phyloP scores from a whole-genome alignment of 2,888 invertebrate species.

The Micropterix aruncella region DNA sequence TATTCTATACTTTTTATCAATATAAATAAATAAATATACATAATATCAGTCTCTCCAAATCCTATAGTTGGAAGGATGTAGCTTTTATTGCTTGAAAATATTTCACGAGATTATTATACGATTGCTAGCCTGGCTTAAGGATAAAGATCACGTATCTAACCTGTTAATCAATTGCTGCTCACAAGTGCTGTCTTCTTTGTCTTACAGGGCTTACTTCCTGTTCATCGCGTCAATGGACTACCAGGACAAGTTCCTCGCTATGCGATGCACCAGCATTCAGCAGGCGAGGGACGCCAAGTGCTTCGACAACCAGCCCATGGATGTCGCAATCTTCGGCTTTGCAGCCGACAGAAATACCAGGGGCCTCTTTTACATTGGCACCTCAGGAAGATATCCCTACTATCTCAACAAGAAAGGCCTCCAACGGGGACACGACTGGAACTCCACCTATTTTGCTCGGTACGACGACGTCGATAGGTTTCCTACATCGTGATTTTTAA shows the following conservation, averaged over 20 bases:
- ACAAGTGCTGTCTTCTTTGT: too few species aligned
- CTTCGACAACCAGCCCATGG: background rate
- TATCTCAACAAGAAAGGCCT: background rate
- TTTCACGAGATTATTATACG: too few species aligned
- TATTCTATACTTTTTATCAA: too few species aligned
- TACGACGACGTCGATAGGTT: background rate
- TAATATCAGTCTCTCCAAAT: too few species aligned
- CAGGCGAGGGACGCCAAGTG: background rate
- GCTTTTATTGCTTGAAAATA: too few species aligned
- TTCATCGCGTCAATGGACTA: background rate
- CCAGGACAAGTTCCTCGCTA: background rate
- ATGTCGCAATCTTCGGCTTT: background rate
- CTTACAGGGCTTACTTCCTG: background rate
- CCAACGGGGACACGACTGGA: background rate
- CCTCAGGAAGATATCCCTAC: background rate
- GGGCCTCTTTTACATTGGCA: background rate
- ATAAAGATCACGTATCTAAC: too few species aligned
- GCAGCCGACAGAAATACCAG: background rate
- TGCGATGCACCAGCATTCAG: background rate
- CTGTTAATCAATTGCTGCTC: too few species aligned
- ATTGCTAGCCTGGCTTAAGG: too few species aligned
- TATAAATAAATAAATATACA: too few species aligned
- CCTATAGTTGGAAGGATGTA: too few species aligned
- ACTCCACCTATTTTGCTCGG: background rate
- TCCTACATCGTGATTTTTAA: background rate